Conservation (phyloP, 2,113 vertebrate species). For the Colinus virginianus region DNA sequence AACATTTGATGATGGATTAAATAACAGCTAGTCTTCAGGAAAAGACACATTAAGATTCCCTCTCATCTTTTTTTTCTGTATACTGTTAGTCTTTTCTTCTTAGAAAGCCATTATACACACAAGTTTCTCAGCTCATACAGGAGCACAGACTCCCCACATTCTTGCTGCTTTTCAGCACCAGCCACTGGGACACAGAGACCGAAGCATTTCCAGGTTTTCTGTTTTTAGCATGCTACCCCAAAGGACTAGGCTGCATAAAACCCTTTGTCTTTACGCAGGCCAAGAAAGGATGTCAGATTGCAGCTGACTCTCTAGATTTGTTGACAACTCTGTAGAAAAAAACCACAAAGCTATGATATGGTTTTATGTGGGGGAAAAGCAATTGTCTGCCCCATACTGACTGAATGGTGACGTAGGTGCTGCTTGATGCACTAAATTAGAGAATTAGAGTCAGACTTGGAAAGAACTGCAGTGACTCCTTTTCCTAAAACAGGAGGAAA, state of each 20-base stretch:
- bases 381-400: neutral
- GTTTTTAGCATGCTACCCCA: neutral
- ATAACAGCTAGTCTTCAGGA: neutral
- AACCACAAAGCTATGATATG: neutral
- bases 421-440: neutral
- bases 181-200: neutral
- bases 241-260: neutral
- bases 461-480: rapidly evolving
- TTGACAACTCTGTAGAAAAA: neutral
- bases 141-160: neutral
- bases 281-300: neutral
- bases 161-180: neutral
- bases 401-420: neutral
- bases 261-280: neutral
- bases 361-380: neutral
- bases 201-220: neutral
- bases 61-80: neutral
- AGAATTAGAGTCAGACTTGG: neutral
- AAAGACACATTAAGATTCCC: neutral
- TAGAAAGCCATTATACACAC: neutral
- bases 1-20: neutral
- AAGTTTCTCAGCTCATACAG: neutral
- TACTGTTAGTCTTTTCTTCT: neutral
- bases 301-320: neutral
- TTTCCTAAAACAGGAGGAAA: neutral